phyloP scores from a whole-genome alignment of 2,113 vertebrate species.

The Alligator mississippiensis region DNA sequence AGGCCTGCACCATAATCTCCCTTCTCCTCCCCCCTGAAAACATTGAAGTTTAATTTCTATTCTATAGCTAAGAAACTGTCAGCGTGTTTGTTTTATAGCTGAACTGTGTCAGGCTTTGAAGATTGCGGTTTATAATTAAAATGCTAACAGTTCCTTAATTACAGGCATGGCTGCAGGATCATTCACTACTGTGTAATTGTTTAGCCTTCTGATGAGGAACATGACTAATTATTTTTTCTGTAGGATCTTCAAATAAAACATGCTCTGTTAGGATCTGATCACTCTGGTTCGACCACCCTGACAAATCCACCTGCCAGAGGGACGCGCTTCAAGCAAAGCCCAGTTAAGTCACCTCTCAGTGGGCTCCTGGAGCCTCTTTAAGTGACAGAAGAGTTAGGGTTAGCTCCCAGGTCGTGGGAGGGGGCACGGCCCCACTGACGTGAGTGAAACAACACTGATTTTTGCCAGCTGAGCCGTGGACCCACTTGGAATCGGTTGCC shows the following conservation, averaged over 20 bases:
- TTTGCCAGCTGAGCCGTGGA: neutral
- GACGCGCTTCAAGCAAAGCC: neutral
- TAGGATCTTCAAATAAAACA: constrained; percentile 45
- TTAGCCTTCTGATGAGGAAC: constrained; percentile 57
- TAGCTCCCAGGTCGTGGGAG: neutral
- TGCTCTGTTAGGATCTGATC: constrained; percentile 30
- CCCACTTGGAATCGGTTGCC: neutral
- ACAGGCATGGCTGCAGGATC: constrained; percentile 33
- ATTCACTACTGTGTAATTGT: constrained; percentile 50
- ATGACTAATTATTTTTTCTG: constrained; percentile 59
- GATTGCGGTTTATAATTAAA: constrained; percentile 74
- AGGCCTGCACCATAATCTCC: neutral
- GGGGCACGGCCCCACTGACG: neutral
- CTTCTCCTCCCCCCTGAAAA: neutral
- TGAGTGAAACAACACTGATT: neutral
- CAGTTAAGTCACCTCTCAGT: neutral
- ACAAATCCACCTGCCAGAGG: neutral
- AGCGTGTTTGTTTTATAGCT: constrained; percentile 58
- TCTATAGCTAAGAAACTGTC: neutral
- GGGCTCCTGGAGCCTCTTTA: neutral
- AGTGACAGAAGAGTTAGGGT: neutral
- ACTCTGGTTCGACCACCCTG: neutral
- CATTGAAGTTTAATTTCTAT: neutral
- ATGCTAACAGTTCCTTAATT: constrained; percentile 69
- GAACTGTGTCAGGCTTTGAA: constrained; percentile 57